Evolutionary conservation across 2,797 vertebrate species (phyloP).

Genomic region (Nothura maculosa): DNA sequence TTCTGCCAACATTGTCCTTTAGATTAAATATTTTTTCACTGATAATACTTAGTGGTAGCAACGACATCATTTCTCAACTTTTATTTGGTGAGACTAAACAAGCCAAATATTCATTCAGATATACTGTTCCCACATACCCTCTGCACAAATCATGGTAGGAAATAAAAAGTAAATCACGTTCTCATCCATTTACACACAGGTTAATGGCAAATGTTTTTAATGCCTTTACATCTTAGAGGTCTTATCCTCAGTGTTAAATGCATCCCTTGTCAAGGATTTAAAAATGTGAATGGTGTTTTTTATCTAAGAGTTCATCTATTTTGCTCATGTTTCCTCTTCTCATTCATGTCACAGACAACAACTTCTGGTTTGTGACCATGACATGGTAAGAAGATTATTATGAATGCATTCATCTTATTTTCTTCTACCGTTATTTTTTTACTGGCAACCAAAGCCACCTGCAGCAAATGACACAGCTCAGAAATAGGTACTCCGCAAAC

Average conservation of each 20-base stretch:
- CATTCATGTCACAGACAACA: background rate
- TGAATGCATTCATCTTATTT: fast-evolving
- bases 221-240: fast-evolving
- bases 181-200: background rate
- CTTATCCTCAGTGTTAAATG: background rate
- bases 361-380: background rate
- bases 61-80: slow-evolving; percentile 23
- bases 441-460: background rate
- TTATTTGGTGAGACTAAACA: slow-evolving; percentile 54
- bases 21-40: background rate
- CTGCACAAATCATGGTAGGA: background rate
- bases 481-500: background rate
- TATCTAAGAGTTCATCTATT: background rate
- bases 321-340: slow-evolving; percentile 4
- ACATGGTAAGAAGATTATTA: background rate
- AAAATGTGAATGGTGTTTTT: background rate
- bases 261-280: background rate
- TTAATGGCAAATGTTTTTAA: background rate
- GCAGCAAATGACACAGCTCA: background rate
- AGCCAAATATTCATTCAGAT: background rate
- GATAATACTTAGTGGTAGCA: background rate
- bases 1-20: background rate
- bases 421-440: background rate
- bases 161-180: background rate
- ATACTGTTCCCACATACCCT: background rate